Conservation (phyloP, 1,140 invertebrate genomes). For the Hydropsyche tenuis region DNA sequence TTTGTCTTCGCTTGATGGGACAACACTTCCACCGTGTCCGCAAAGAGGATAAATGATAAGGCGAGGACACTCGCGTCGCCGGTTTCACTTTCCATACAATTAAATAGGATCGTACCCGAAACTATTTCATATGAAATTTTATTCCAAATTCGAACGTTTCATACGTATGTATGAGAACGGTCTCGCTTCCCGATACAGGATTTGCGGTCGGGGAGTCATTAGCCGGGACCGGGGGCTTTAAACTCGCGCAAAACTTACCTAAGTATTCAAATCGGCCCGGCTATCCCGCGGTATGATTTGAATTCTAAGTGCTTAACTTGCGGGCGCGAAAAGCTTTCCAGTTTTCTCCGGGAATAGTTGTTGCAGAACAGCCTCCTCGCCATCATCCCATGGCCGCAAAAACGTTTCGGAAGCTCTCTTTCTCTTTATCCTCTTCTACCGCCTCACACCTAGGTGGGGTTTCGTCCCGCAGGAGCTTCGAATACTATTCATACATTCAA, state of each 20-base stretch:
- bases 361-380: slow-evolving; percentile 22
- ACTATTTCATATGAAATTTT: no score
- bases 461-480: not conserved
- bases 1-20: slow-evolving; percentile 40
- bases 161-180: not conserved
- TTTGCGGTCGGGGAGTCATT: slow-evolving; percentile 44
- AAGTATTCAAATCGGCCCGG: slow-evolving; percentile 45
- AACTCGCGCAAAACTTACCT: slow-evolving; percentile 25
- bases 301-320: slow-evolving; percentile 45
- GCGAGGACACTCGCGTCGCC: not conserved
- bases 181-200: slow-evolving; percentile 29
- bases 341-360: slow-evolving; percentile 35
- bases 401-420: not conserved
- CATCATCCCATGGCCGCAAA: not conserved
- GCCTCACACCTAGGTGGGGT: not conserved
- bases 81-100: not conserved
- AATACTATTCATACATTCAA: slow-evolving; percentile 47
- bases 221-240: slow-evolving; percentile 39
- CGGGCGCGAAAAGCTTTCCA: slow-evolving; percentile 30
- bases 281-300: slow-evolving; percentile 42
- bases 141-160: not conserved
- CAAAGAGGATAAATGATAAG: slow-evolving; percentile 31
- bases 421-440: not conserved
- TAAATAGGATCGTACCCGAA: not conserved
- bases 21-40: slow-evolving; percentile 32